phyloP scores from a whole-genome alignment of 2,113 vertebrate species.

The Urocolius indicus region DNA sequence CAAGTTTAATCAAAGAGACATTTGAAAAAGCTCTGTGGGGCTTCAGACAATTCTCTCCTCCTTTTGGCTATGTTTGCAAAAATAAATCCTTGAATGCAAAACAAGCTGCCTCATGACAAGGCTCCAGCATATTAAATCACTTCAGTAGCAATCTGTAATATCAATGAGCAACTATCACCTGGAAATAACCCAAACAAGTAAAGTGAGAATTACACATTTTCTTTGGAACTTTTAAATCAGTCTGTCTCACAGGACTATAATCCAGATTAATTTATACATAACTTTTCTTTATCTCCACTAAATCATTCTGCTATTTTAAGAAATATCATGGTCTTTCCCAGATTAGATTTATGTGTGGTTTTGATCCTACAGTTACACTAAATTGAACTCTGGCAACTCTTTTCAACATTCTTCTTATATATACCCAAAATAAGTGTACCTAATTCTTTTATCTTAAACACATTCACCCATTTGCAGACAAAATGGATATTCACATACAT shows the following conservation, averaged over 20 bases:
- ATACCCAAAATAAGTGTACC: neutral
- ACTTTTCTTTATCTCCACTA: neutral
- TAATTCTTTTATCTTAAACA: neutral
- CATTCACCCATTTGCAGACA: neutral
- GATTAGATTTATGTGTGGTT: neutral
- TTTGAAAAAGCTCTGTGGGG: neutral
- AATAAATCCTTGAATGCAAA: neutral
- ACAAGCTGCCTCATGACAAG: neutral
- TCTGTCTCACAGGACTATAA: neutral
- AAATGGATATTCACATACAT: neutral
- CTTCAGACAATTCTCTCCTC: neutral
- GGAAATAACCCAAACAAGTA: neutral
- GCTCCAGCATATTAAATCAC: neutral
- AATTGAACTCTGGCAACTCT: neutral
- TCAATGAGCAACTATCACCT: neutral
- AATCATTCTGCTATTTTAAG: constrained; percentile 21
- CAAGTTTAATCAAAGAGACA: neutral
- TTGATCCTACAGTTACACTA: neutral
- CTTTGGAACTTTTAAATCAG: neutral
- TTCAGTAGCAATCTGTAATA: neutral
- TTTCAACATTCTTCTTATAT: neutral
- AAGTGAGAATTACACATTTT: neutral
- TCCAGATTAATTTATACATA: constrained; percentile 17
- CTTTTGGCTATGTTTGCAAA: neutral
- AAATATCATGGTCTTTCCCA: neutral